phyloP scores from a whole-genome alignment of 2,113 vertebrate genomes.

The Tenrec ecaudatus region DNA sequence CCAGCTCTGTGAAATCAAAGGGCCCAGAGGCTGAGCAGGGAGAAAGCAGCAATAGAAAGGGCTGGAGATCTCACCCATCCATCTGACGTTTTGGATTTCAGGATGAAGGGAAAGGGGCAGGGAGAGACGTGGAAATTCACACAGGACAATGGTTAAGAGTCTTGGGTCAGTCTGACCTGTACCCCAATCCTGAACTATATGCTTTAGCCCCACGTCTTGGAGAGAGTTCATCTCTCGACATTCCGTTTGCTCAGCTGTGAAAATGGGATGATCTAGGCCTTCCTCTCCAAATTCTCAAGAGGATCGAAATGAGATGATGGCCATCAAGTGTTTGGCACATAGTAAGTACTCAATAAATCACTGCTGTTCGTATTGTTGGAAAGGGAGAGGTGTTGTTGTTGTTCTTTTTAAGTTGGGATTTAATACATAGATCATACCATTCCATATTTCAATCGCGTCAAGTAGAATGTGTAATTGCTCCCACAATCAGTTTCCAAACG shows the following conservation, averaged over 20 bases:
- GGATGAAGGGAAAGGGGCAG: neutral
- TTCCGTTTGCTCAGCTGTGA: neutral
- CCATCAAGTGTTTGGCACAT: neutral
- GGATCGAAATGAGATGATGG: constrained; percentile 15
- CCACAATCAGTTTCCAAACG: too few species aligned
- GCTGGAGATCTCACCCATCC: neutral
- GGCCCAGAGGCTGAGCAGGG: neutral
- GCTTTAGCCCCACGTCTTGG: neutral
- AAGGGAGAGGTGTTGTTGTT: neutral
- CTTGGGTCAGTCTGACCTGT: neutral
- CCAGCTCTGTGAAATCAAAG: neutral
- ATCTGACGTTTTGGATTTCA: neutral
- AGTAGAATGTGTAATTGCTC: too few species aligned
- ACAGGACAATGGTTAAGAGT: neutral
- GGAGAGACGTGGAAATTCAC: neutral
- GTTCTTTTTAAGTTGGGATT: too few species aligned
- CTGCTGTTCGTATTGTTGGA: neutral
- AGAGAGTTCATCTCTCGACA: neutral
- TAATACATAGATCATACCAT: too few species aligned
- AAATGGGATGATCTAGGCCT: constrained; percentile 1
- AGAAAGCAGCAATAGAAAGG: neutral
- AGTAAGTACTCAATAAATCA: constrained; percentile 12
- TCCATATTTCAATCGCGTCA: too few species aligned
- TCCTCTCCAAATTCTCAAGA: constrained; percentile 1
- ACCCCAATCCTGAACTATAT: neutral